Percentiles rank a stretch among this genome's conserved stretches.
phyloP scores from a whole-genome alignment of 1,140 invertebrate species.

The Heliconius congener region DNA sequence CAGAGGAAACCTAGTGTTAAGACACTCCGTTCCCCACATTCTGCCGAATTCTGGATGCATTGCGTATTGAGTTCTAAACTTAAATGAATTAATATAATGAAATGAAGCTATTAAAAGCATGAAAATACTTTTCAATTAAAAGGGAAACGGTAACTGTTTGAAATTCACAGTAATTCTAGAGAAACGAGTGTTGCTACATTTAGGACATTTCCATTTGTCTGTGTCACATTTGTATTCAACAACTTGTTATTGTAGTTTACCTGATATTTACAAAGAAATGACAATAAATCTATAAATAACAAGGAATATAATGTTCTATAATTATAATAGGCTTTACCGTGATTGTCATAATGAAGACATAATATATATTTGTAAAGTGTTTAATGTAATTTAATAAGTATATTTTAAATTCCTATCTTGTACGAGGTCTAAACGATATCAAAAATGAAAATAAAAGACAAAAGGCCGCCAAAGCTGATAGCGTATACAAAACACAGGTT shows the following conservation, averaged over 20 bases:
- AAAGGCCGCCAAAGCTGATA: neutral
- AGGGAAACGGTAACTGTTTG: conserved; percentile 2
- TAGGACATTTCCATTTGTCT: conserved; percentile 14
- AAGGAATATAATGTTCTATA: neutral
- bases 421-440: neutral
- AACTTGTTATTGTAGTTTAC: neutral
- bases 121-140: neutral
- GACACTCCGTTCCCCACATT: too few species aligned
- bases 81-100: neutral
- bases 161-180: conserved; percentile 16
- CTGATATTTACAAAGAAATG: neutral
- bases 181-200: conserved; percentile 13
- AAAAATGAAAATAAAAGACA: neutral
- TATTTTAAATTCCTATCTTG: neutral
- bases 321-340: too few species aligned
- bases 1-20: too few species aligned
- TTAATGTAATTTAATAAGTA: neutral
- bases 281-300: neutral
- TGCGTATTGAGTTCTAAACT: too few species aligned
- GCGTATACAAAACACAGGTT: neutral
- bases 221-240: conserved; percentile 2
- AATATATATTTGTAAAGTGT: neutral
- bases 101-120: neutral
- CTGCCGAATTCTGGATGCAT: too few species aligned
- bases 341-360: too few species aligned